Conservation (phyloP, 2,113 vertebrate genomes). For the Orycteropus afer region DNA sequence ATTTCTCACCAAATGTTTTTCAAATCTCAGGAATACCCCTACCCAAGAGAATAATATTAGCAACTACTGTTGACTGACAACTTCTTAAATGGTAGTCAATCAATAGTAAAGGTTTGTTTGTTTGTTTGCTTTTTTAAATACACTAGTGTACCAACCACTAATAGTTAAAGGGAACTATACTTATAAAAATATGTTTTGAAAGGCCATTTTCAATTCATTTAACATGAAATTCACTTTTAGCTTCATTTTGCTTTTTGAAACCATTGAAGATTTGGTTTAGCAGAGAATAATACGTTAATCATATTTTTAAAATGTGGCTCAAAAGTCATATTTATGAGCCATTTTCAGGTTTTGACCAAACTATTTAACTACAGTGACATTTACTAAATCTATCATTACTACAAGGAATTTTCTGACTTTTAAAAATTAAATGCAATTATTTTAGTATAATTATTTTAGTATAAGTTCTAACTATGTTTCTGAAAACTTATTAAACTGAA, state of each 20-base stretch:
- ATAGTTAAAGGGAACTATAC: background rate
- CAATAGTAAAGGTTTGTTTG: background rate
- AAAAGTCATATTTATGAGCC: background rate
- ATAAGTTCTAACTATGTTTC: background rate
- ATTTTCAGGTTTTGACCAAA: conserved; percentile 23
- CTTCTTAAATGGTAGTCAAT: background rate
- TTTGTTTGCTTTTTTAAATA: background rate
- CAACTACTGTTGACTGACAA: background rate
- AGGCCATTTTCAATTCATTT: conserved; percentile 20
- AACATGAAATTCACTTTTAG: background rate
- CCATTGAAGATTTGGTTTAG: conserved; percentile 12
- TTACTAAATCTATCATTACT: background rate
- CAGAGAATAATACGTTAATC: background rate
- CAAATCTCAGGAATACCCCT: background rate
- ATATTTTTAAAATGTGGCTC: background rate
- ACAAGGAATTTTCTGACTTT: background rate
- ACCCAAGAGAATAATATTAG: background rate
- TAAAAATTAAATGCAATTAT: too few relatives aligned
- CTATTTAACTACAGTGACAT: background rate
- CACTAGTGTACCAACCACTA: background rate
- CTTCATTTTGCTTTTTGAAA: conserved; percentile 18
- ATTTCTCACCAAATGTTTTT: background rate
- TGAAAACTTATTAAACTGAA: conserved; percentile 3
- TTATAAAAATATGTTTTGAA: background rate
- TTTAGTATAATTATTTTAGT: background rate